A percentile compares a stretch with the other conserved stretches of the same genome.
Evolutionary conservation across 2,888 invertebrate genomes (phyloP).

Genomic region (Ichneumoninae sp.): DNA sequence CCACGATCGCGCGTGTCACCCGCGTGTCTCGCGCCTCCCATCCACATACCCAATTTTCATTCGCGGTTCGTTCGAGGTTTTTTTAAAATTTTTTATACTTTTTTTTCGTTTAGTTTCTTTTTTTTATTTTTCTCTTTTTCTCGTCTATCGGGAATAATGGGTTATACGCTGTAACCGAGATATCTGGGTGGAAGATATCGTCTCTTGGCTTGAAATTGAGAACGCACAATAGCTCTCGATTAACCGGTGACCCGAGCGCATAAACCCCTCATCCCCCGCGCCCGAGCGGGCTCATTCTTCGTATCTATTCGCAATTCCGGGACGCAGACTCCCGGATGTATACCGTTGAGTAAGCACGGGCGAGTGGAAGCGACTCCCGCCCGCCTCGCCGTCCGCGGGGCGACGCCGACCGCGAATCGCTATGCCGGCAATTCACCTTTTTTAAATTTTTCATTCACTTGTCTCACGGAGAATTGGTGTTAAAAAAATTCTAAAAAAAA

Average conservation of each 20-base stretch:
- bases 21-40: slow-evolving; percentile 32
- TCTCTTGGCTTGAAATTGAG: slow-evolving; percentile 51
- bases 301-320: slow-evolving; percentile 36
- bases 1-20: slow-evolving; percentile 55
- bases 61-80: slow-evolving; percentile 20
- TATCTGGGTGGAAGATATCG: slow-evolving; percentile 46
- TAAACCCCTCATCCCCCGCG: slow-evolving; percentile 9
- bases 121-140: slow-evolving; percentile 4
- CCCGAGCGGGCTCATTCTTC: slow-evolving; percentile 20
- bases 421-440: not conserved
- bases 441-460: not conserved
- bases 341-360: slow-evolving; percentile 17
- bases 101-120: not conserved
- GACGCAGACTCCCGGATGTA: slow-evolving; percentile 32
- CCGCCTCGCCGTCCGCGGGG: not conserved
- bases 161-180: slow-evolving; percentile 23
- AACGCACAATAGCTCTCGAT: slow-evolving; percentile 51
- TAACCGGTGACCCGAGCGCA: slow-evolving; percentile 52
- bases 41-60: slow-evolving; percentile 38
- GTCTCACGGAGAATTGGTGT: not conserved
- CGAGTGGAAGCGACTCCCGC: not conserved
- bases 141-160: slow-evolving; percentile 4
- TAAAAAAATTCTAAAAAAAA: not conserved
- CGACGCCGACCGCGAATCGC: slow-evolving; percentile 2
- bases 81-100: not conserved